phyloP scores from a whole-genome alignment of 2,797 vertebrate genomes.

The Zalophus californianus region DNA sequence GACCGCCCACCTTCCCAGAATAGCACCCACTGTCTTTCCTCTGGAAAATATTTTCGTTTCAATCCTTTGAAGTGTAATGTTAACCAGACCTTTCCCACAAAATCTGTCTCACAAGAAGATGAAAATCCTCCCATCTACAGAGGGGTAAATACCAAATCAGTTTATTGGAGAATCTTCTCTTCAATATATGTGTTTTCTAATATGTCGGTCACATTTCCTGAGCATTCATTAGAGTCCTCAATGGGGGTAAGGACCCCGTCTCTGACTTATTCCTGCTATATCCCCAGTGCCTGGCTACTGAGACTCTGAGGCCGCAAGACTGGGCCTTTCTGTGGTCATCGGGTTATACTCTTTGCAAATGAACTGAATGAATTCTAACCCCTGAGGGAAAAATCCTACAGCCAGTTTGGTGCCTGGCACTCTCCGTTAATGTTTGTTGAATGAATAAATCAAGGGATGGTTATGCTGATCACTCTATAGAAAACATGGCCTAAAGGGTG shows the following conservation, averaged over 20 bases:
- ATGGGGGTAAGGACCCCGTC: background rate
- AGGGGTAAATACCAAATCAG: background rate
- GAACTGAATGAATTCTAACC: slow-evolving; percentile 82
- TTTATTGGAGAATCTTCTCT: background rate
- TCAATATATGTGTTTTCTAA: background rate
- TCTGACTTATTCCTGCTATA: background rate
- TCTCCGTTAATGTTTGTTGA: background rate
- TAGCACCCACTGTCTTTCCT: background rate
- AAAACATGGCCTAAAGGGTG: background rate
- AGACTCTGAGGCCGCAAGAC: background rate
- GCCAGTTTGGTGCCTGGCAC: slow-evolving; percentile 75
- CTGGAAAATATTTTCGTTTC: slow-evolving; percentile 11
- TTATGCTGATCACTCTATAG: background rate
- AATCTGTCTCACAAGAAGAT: background rate
- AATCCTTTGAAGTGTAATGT: background rate
- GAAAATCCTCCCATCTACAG: background rate
- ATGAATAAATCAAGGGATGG: background rate
- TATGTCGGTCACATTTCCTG: background rate
- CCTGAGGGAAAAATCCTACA: slow-evolving; percentile 74
- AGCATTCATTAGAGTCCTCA: background rate
- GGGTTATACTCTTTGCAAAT: slow-evolving; percentile 77
- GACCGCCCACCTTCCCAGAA: background rate
- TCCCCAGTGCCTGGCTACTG: background rate
- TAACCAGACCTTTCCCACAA: background rate
- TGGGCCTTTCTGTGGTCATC: slow-evolving; percentile 72